phyloP scores from a whole-genome alignment of 2,113 vertebrate species.

The Triplophysa dalaica region DNA sequence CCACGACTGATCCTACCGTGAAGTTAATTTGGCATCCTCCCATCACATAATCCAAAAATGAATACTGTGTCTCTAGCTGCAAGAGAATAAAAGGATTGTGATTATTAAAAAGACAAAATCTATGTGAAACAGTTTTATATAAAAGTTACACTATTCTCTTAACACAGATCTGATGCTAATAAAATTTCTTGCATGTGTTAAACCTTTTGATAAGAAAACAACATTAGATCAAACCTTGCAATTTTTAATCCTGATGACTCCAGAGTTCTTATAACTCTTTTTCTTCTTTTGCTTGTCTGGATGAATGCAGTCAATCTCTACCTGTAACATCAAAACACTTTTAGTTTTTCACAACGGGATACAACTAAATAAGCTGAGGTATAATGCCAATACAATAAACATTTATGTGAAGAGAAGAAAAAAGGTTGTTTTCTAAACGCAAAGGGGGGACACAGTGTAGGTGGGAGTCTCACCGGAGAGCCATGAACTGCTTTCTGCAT shows the following conservation, averaged over 20 bases:
- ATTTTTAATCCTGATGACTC: conserved; percentile 80
- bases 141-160: no score
- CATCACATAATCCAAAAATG: conserved; percentile 84
- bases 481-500: conserved; percentile 74
- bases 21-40: conserved; percentile 86
- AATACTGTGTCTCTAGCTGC: conserved; percentile 79
- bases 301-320: conserved; percentile 87
- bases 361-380: background rate
- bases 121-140: no score
- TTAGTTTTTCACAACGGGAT: background rate
- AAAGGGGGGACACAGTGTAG: conserved; percentile 7
- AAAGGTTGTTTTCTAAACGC: background rate
- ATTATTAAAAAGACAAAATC: no score
- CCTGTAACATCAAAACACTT: conserved; percentile 63
- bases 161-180: no score
- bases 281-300: conserved; percentile 92
- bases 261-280: conserved; percentile 93
- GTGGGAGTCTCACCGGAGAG: conserved; percentile 74
- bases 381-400: background rate
- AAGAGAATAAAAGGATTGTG: background rate
- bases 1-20: conserved; percentile 65
- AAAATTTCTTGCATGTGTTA: background rate
- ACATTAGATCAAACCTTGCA: conserved; percentile 77
- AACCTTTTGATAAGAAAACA: background rate
- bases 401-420: background rate